These are phyloP conservation scores for Biston stratarius DNA, from an alignment of 2,888 invertebrate genomes.

Conservation along the genomic window DNA sequence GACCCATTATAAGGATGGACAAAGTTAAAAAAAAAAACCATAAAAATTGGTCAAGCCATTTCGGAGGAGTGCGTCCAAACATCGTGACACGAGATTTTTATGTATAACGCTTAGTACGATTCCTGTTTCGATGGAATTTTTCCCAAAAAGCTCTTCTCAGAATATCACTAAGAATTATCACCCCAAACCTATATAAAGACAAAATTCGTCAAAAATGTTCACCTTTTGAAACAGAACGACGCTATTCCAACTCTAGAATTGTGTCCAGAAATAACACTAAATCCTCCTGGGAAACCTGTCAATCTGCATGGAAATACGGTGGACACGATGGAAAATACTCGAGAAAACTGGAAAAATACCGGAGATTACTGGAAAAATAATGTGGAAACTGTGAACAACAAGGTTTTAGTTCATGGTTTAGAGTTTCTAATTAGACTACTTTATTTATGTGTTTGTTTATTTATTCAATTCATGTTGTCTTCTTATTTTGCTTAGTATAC, in stretches of 20 bases:
- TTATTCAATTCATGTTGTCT: neutral
- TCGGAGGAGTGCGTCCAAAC: too few species aligned
- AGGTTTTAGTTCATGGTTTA: neutral
- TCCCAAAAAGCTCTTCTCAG: too few species aligned
- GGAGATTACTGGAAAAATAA: constrained; percentile 11
- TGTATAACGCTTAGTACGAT: too few species aligned
- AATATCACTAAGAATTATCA: neutral
- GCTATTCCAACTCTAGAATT: too few species aligned
- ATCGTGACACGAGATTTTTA: too few species aligned
- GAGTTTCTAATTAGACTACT: constrained; percentile 7
- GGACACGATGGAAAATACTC: constrained; percentile 32
- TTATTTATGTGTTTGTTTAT: constrained; percentile 4
- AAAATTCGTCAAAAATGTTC: constrained; percentile 17
- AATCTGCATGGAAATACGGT: constrained; percentile 44
- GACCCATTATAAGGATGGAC: too few species aligned
- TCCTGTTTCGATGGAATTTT: too few species aligned
- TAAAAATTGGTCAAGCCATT: too few species aligned
- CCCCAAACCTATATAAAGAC: constrained; percentile 1
- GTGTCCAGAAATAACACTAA: constrained; percentile 23
- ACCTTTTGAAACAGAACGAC: too few species aligned
- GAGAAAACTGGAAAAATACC: constrained; percentile 17
- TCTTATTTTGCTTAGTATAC: neutral
- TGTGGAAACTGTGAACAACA: neutral
- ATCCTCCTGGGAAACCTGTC: constrained; percentile 32
- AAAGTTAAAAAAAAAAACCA: too few species aligned